A percentile compares a stretch with the other conserved stretches of the same genome.
These are phyloP conservation scores for Globicephala melas DNA, from an alignment of 2,113 vertebrate genomes.

Conservation along the genomic window DNA sequence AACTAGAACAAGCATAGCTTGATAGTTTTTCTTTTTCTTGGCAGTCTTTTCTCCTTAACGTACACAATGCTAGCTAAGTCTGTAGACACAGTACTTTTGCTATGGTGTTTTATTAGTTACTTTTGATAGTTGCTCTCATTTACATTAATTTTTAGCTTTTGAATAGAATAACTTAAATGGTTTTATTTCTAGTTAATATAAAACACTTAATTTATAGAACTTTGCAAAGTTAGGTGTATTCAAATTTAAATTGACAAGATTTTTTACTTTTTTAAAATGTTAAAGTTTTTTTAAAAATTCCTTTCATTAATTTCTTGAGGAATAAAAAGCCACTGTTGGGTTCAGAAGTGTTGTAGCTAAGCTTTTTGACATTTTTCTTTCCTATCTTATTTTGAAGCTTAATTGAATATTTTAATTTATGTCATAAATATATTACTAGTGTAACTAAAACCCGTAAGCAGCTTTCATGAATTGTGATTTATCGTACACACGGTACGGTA, in stretches of 20 bases:
- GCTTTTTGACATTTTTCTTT: slow-evolving; percentile 32
- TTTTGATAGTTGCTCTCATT: not conserved
- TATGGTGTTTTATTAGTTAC: not conserved
- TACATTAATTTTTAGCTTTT: slow-evolving; percentile 22
- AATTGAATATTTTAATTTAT: slow-evolving; percentile 1
- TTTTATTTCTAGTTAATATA: slow-evolving; percentile 6
- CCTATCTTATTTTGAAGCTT: not conserved
- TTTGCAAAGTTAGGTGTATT: slow-evolving; percentile 31
- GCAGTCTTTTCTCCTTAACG: not conserved
- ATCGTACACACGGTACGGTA: not conserved
- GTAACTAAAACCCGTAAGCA: not conserved
- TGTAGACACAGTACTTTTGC: not conserved
- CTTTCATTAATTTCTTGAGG: slow-evolving; percentile 21
- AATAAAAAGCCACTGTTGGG: slow-evolving; percentile 34
- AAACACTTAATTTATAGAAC: slow-evolving; percentile 15
- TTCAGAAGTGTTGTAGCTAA: not conserved
- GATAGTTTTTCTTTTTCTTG: not conserved
- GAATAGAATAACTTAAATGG: slow-evolving; percentile 7
- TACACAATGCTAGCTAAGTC: not conserved
- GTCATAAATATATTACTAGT: not conserved
- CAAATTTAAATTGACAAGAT: slow-evolving; percentile 8
- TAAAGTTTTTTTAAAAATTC: not conserved
- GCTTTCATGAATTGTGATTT: not conserved
- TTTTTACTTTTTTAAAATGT: slow-evolving; percentile 6
- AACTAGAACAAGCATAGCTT: not conserved